Conservation (phyloP, 2,888 invertebrate genomes). For the Empis livida region DNA sequence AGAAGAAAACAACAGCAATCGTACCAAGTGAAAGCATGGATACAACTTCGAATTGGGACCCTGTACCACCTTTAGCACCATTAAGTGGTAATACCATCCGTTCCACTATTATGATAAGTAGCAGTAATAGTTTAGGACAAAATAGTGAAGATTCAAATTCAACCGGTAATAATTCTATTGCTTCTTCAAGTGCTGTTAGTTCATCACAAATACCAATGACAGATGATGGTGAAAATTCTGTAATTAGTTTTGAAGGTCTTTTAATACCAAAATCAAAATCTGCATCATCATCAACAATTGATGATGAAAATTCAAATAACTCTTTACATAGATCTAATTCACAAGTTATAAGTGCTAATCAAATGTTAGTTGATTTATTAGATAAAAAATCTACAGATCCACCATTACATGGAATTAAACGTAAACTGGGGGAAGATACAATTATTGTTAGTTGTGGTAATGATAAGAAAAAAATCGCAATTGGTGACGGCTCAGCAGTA, state of each 20-base stretch:
- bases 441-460: slow-evolving; percentile 9
- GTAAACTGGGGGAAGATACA: slow-evolving; percentile 20
- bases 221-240: slow-evolving; percentile 44
- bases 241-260: slow-evolving; percentile 50
- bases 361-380: slow-evolving; percentile 71
- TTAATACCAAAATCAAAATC: slow-evolving; percentile 41
- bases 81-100: slow-evolving; percentile 23
- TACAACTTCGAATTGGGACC: slow-evolving; percentile 22
- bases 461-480: slow-evolving; percentile 36
- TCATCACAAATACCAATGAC: slow-evolving; percentile 27
- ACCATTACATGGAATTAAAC: slow-evolving; percentile 27
- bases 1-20: slow-evolving; percentile 23
- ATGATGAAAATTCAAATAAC: slow-evolving; percentile 45
- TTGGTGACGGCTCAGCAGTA: slow-evolving; percentile 34
- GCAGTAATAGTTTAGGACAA: slow-evolving; percentile 5
- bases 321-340: slow-evolving; percentile 21
- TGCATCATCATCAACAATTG: slow-evolving; percentile 24
- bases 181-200: slow-evolving; percentile 42
- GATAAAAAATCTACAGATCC: slow-evolving; percentile 55
- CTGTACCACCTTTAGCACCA: slow-evolving; percentile 33
- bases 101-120: slow-evolving; percentile 6
- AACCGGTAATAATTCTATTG: slow-evolving; percentile 42
- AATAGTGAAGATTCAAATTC: slow-evolving; percentile 37
- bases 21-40: slow-evolving; percentile 16
- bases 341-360: slow-evolving; percentile 39